A percentile compares a stretch with the other conserved stretches of the same genome.
These are phyloP conservation scores for Eristalinus aeneus DNA, from an alignment of 2,888 invertebrate genomes.

Conservation along the genomic window DNA sequence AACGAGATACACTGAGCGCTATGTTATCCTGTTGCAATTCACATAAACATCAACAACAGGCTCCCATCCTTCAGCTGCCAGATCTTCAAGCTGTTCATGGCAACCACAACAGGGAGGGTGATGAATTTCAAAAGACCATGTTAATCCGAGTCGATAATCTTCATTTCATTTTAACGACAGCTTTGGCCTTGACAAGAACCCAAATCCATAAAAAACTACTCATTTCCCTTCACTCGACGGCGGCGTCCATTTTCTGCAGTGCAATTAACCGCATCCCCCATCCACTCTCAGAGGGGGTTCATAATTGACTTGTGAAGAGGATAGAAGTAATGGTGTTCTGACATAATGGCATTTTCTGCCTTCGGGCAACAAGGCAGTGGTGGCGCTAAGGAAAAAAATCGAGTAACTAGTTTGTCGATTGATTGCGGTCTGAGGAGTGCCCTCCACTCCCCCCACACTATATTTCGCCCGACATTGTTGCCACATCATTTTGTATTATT, in stretches of 20 bases:
- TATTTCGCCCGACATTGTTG: constrained; percentile 34
- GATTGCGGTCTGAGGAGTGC: background rate
- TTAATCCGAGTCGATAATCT: background rate
- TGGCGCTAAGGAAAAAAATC: background rate
- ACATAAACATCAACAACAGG: background rate
- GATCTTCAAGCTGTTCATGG: background rate
- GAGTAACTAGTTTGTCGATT: constrained; percentile 15
- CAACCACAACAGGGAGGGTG: background rate
- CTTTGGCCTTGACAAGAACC: background rate
- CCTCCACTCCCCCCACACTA: background rate
- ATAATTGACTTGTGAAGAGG: constrained; percentile 20
- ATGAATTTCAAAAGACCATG: background rate
- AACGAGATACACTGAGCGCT: background rate
- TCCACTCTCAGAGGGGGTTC: background rate
- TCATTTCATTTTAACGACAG: background rate
- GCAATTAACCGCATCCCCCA: constrained; percentile 4
- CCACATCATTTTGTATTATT: constrained; percentile 57
- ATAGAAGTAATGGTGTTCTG: constrained; percentile 10
- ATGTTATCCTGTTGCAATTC: background rate
- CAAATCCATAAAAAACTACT: background rate
- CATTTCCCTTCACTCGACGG: background rate
- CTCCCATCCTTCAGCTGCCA: too few relatives aligned
- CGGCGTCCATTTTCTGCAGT: background rate
- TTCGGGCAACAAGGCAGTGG: background rate
- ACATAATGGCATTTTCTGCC: constrained; percentile 13